These are phyloP conservation scores for Silurus meridionalis DNA, from an alignment of 2,113 vertebrate species.

Conservation along the genomic window DNA sequence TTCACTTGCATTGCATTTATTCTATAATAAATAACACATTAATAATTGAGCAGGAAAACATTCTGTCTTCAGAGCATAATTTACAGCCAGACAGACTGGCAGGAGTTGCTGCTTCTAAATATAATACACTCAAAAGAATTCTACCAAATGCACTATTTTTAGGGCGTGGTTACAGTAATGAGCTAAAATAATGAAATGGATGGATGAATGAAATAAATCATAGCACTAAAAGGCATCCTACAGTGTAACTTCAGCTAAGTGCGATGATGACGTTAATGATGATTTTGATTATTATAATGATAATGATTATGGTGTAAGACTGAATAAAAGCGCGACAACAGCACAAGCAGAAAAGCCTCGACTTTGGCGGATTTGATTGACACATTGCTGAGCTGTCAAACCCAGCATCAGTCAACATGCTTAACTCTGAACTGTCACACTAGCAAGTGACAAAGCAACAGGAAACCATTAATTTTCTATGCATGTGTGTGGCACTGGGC, in stretches of 20 bases:
- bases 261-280: too few species aligned
- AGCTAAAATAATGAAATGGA: slow-evolving; percentile 23
- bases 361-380: slow-evolving; percentile 12
- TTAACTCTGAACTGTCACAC: not conserved
- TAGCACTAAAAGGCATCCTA: not conserved
- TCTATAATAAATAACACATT: not conserved
- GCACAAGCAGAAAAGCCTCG: not conserved
- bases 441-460: slow-evolving; percentile 7
- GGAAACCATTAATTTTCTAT: slow-evolving; percentile 13
- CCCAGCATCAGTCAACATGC: not conserved
- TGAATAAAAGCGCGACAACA: not conserved
- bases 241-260: not conserved
- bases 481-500: not conserved
- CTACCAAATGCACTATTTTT: not conserved
- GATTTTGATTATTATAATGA: too few species aligned
- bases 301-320: not conserved
- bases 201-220: not conserved
- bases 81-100: not conserved
- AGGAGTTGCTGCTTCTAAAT: not conserved
- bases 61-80: not conserved
- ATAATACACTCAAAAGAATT: not conserved
- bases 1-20: not conserved
- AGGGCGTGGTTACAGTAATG: slow-evolving; percentile 4
- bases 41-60: not conserved
- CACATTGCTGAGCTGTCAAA: slow-evolving; percentile 12